Percentiles rank a stretch among this genome's conserved stretches.
Evolutionary conservation across 2,888 invertebrate genomes (phyloP).

Genomic region (Ischnus inquisitorius): DNA sequence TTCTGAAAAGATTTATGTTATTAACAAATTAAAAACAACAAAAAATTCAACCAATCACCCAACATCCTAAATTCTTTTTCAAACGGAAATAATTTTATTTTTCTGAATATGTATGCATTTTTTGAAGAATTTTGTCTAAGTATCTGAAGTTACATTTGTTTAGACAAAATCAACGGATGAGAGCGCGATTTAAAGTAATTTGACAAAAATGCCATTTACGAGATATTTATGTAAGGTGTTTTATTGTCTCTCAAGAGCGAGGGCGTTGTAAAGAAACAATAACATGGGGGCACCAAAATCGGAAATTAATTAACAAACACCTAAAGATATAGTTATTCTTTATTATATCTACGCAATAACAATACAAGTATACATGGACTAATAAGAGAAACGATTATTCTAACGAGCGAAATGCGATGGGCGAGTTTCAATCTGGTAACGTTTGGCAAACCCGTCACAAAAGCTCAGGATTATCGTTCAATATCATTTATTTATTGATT

Average conservation of each 20-base stretch:
- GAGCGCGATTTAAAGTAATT: too few relatives aligned
- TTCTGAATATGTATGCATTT: too few relatives aligned
- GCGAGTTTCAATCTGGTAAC: conserved; percentile 3
- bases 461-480: background rate
- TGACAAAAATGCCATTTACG: too few relatives aligned
- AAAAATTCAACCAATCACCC: too few relatives aligned
- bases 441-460: conserved; percentile 12
- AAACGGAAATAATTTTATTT: too few relatives aligned
- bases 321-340: conserved; percentile 21
- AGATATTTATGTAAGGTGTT: background rate
- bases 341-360: conserved; percentile 47
- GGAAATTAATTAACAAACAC: background rate
- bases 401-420: conserved; percentile 1
- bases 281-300: background rate
- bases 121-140: too few relatives aligned
- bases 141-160: too few relatives aligned
- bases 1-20: too few relatives aligned
- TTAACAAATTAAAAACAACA: too few relatives aligned
- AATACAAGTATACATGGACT: background rate
- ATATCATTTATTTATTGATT: background rate
- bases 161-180: too few relatives aligned
- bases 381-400: conserved; percentile 1
- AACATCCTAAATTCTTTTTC: too few relatives aligned
- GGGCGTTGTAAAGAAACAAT: background rate
- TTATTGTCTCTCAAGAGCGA: background rate